phyloP scores from a whole-genome alignment of 2,888 invertebrate species.

The Crematogaster levior region DNA sequence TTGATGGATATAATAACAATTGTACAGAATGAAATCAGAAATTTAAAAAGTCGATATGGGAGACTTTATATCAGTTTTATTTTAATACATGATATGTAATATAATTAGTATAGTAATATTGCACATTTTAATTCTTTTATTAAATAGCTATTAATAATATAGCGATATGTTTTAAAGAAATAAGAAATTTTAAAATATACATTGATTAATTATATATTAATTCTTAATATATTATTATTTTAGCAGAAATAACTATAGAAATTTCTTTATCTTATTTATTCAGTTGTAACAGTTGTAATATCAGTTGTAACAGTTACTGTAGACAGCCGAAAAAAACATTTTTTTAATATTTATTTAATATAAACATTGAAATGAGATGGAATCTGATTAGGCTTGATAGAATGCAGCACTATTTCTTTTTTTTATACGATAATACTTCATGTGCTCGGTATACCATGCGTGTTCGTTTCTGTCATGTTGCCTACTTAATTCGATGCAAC shows the following conservation, averaged over 20 bases:
- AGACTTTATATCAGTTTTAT: neutral
- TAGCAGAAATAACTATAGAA: no score
- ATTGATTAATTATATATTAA: neutral
- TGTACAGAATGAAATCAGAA: neutral
- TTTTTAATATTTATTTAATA: neutral
- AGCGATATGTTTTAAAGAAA: neutral
- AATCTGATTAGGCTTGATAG: neutral
- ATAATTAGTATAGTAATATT: neutral
- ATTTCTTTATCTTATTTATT: no score
- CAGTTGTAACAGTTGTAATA: no score
- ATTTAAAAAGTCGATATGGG: neutral
- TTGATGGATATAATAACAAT: neutral
- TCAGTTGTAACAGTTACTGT: neutral
- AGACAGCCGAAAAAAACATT: neutral
- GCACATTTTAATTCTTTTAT: neutral
- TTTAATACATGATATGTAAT: neutral
- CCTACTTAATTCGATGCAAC: conserved; percentile 31
- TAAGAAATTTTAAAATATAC: neutral
- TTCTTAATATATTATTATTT: neutral
- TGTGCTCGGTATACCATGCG: neutral
- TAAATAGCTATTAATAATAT: neutral
- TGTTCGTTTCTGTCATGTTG: neutral
- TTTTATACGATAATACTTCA: neutral
- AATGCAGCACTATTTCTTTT: neutral
- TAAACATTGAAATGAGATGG: neutral